phyloP scores from a whole-genome alignment of 2,113 vertebrate species.

The Rhombomys opimus region DNA sequence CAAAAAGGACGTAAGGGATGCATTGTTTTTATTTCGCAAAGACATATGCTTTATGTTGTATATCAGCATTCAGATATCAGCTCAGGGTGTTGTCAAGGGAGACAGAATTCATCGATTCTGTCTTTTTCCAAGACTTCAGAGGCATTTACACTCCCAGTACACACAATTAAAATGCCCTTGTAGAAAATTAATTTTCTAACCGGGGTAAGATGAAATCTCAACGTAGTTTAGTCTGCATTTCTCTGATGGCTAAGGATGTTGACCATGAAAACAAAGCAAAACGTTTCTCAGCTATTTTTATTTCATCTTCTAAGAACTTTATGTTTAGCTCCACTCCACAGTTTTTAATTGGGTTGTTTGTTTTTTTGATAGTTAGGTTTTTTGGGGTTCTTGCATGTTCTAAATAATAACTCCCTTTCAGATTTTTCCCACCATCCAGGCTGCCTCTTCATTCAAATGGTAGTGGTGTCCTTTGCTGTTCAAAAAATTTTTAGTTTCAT shows the following conservation, averaged over 20 bases:
- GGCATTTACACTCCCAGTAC: too few species aligned
- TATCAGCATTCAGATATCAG: background rate
- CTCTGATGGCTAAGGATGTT: background rate
- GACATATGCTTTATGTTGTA: background rate
- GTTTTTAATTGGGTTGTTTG: background rate
- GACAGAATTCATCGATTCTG: background rate
- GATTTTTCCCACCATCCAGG: too few species aligned
- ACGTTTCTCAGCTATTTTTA: background rate
- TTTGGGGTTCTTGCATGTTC: background rate
- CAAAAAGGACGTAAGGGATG: background rate
- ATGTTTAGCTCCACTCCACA: background rate
- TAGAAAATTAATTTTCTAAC: background rate
- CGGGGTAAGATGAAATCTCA: background rate
- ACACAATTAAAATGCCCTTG: background rate
- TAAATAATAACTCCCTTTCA: background rate
- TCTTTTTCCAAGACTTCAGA: background rate
- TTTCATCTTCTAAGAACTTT: background rate
- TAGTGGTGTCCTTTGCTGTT: background rate
- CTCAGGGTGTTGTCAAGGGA: background rate
- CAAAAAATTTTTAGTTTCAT: background rate
- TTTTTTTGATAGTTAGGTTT: background rate
- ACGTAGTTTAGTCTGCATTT: background rate
- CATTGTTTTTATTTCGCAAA: background rate
- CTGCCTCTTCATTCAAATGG: background rate
- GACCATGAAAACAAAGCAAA: background rate